Conservation (phyloP, 2,113 vertebrate species). For the Cranoglanis bouderius region DNA sequence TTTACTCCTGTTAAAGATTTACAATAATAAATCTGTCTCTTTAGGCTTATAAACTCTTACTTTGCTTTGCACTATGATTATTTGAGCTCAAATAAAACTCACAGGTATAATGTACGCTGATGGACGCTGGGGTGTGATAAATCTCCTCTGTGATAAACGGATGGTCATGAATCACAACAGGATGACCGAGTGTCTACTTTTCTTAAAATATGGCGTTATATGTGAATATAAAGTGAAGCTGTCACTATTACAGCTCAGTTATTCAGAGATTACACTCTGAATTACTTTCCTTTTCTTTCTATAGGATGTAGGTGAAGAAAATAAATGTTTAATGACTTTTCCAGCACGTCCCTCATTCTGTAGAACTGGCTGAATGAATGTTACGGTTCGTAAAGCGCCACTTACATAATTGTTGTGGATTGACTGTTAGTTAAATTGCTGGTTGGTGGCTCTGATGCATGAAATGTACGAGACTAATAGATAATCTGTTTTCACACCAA, state of each 20-base stretch:
- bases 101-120: not conserved
- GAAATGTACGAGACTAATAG: not conserved
- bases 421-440: not conserved
- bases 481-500: not conserved
- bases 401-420: not conserved
- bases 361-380: not conserved
- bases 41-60: not conserved
- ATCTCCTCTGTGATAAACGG: not conserved
- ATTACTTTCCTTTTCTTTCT: not conserved
- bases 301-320: not conserved
- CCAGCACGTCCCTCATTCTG: not conserved
- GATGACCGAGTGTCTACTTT: not conserved
- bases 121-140: not conserved
- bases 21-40: not conserved
- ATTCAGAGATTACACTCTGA: not conserved
- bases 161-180: not conserved
- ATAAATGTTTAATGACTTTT: not conserved
- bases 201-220: not conserved
- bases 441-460: not conserved
- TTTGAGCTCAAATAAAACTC: not conserved
- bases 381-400: not conserved
- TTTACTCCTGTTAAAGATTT: not conserved
- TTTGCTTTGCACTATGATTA: not conserved
- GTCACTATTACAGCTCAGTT: not conserved
- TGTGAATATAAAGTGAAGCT: not conserved